These are phyloP conservation scores for Sericinus montela DNA, from an alignment of 2,888 invertebrate species.

Conservation along the genomic window DNA sequence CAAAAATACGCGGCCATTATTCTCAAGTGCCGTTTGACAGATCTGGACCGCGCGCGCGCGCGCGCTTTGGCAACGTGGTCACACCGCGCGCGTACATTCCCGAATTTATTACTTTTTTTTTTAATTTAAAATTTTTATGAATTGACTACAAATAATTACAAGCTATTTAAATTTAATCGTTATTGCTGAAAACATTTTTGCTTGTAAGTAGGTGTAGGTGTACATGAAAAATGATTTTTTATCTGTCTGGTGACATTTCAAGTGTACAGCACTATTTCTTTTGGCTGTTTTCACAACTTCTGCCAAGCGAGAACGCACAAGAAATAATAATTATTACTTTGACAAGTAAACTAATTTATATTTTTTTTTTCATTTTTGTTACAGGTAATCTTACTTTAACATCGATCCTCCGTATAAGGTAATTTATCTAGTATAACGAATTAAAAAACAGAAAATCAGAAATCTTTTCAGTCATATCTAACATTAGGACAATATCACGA, in stretches of 20 bases:
- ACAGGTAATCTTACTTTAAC: conserved; percentile 26
- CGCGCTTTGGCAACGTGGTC: conserved; percentile 49
- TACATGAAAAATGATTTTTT: background rate
- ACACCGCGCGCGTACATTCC: conserved; percentile 12
- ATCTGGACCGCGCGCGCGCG: conserved; percentile 60
- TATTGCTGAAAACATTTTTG: conserved; percentile 2
- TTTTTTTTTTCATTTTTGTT: conserved; percentile 26
- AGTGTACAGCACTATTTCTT: too few species aligned
- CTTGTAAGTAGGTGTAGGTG: background rate
- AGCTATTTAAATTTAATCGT: conserved; percentile 11
- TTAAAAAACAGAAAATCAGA: too few species aligned
- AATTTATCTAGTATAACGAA: too few species aligned
- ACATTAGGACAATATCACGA: too few species aligned
- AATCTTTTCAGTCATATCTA: too few species aligned
- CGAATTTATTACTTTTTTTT: conserved; percentile 22
- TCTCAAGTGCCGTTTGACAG: conserved; percentile 63
- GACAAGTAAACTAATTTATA: background rate
- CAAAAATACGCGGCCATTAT: conserved; percentile 68
- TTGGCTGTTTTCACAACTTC: too few species aligned
- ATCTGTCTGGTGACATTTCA: too few species aligned
- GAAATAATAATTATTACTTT: background rate
- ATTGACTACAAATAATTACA: conserved; percentile 26
- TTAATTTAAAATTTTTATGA: conserved; percentile 21
- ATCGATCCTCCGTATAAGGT: background rate
- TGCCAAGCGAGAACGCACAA: too few species aligned